Evolutionary conservation across 2,797 vertebrate genomes (phyloP), one percentile per base, ranked within the genome.

Genomic region (Leptatherina wallacei): DNA sequence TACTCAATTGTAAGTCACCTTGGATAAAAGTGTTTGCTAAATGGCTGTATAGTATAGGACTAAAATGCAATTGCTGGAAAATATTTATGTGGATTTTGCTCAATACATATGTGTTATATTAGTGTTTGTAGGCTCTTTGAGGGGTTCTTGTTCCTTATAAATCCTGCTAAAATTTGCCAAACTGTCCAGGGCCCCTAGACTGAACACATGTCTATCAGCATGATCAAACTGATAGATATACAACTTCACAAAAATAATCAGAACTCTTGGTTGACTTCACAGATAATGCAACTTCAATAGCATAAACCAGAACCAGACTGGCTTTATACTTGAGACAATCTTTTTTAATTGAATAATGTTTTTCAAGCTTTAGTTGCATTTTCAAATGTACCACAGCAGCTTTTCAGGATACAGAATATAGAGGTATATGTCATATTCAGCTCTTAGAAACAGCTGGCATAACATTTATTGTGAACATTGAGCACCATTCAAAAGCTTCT

Each of bases 371-470:
- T 65, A 36, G 30, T 56, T 58, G 24, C 29, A 63, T 75, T 77
- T 75, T 74, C 75, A 63, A 61, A 65, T 64, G 61, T 10, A 59
- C 33, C 27, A 58, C 55, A 59, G 42, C 59, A 64, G 57, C 84
- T 83, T 76, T 88, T 80, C 82, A 87, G 82, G 81, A 88, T 8
- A 32, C 30, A 40, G 63, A 49, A 47, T 47, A 75, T 75, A 75
- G 73, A 77, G 62, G 2, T 85, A 38, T 61, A 60, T 86, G 78
- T 47, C 61, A 33, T 71, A 69, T 88, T 77, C 80, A 88, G 72
- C 83, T 89, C 78, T 42, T 75, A 81, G 73, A 88, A 89, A 82
- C 85, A 88, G 84, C 80, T 84, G 88, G 90, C 79, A 89, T 87
- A 79, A 88, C 40, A 18, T 85, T 89, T 74, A 88, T 73, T 62